Conservation (phyloP, 2,797 vertebrate species). For the Percopsis omiscomaycus region DNA sequence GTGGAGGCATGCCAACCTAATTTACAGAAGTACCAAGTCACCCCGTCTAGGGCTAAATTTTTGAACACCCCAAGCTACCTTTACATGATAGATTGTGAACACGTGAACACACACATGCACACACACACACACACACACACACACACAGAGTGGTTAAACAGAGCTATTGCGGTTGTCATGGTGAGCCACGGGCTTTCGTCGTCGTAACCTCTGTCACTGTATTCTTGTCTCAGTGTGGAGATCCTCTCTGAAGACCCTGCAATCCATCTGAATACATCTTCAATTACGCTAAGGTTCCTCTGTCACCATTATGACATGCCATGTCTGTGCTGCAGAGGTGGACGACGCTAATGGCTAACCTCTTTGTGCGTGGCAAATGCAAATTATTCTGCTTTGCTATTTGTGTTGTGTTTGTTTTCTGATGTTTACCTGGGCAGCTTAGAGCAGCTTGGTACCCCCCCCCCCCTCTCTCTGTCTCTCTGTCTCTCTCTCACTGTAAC, state of each 20-base stretch:
- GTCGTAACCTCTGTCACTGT: no score
- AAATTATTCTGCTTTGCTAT: not conserved
- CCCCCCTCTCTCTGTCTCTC: no score
- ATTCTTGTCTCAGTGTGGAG: not conserved
- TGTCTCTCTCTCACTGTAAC: not conserved
- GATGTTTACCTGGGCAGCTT: not conserved
- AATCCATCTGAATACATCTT: constrained; percentile 17
- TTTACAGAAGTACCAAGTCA: constrained; percentile 25
- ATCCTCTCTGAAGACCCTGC: constrained; percentile 13
- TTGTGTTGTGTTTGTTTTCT: not conserved
- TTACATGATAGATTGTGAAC: not conserved
- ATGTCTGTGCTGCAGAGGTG: constrained; percentile 3
- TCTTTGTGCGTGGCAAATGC: not conserved
- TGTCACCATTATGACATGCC: constrained; percentile 9
- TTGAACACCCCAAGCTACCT: not conserved
- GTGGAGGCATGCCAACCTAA: constrained; percentile 35
- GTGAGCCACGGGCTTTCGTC: not conserved
- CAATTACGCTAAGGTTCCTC: constrained; percentile 22
- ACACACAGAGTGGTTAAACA: not conserved
- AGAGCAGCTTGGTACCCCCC: no score
- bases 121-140: not conserved
- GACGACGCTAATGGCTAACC: not conserved
- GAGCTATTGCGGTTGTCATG: not conserved
- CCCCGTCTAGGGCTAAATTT: constrained; percentile 1
- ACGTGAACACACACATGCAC: not conserved